Percentiles rank a stretch among this genome's conserved stretches.
Conservation (phyloP, 2,888 invertebrate species). For the Megaustenia siamemsis region DNA sequence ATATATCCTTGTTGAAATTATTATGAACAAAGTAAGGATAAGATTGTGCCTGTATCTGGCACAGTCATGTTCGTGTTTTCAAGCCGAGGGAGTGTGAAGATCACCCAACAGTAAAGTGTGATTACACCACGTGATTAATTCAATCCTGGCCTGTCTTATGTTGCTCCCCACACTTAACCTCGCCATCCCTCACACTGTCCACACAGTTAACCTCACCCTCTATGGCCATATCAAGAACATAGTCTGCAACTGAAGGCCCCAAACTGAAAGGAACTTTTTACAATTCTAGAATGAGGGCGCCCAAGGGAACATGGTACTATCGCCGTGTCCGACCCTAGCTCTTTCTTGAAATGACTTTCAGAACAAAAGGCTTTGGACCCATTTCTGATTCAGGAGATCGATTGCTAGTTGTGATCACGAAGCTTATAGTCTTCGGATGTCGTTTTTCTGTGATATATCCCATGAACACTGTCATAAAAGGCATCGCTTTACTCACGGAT, state of each 20-base stretch:
- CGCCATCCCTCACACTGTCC: neutral
- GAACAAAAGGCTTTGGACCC: conserved; percentile 13
- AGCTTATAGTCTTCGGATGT: neutral
- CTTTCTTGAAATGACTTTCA: conserved; percentile 23
- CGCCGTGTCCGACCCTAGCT: neutral
- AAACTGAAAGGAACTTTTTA: neutral
- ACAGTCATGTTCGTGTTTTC: too few relatives aligned
- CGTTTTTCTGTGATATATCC: neutral
- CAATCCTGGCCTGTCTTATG: neutral
- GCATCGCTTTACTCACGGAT: neutral
- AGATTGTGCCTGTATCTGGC: too few relatives aligned
- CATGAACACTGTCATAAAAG: conserved; percentile 12
- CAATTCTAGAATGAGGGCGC: conserved; percentile 12
- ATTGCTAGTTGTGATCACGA: neutral
- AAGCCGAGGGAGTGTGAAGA: too few relatives aligned
- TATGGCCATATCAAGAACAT: neutral
- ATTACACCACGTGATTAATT: conserved; percentile 9
- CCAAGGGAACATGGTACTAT: conserved; percentile 37
- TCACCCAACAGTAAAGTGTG: neutral
- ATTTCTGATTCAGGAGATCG: conserved; percentile 15
- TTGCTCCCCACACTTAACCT: neutral
- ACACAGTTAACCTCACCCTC: neutral
- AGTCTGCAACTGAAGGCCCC: too few relatives aligned
- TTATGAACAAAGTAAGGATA: too few relatives aligned
- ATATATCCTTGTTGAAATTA: too few relatives aligned